These are phyloP conservation scores for Intellagama lesueurii DNA, from an alignment of 2,797 vertebrate genomes.

Conservation along the genomic window DNA sequence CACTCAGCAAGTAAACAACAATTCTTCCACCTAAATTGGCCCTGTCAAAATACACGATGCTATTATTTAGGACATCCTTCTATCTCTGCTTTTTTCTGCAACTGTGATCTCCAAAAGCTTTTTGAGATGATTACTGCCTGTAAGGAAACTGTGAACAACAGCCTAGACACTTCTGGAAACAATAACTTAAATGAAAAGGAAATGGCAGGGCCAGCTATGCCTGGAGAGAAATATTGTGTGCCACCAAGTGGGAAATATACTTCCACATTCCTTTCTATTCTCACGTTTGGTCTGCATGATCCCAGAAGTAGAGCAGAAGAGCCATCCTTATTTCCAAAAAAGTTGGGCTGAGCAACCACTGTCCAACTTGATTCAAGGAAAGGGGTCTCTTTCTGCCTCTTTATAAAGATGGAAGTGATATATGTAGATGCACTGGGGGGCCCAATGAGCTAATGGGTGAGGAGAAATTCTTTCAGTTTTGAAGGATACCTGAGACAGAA, in stretches of 20 bases:
- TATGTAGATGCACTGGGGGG: not conserved
- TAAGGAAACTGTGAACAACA: slow-evolving; percentile 50
- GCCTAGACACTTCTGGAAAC: slow-evolving; percentile 51
- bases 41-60: slow-evolving; percentile 51
- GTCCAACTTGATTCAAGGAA: not conserved
- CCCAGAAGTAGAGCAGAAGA: not conserved
- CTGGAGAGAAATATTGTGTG: slow-evolving; percentile 10
- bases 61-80: slow-evolving; percentile 59
- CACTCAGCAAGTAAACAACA: slow-evolving; percentile 47
- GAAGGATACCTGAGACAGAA: not conserved
- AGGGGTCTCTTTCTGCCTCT: too few relatives aligned
- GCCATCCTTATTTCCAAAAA: not conserved
- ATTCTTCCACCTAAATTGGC: slow-evolving; percentile 52
- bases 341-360: rapidly evolving
- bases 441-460: not conserved
- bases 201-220: slow-evolving; percentile 35
- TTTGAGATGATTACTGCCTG: slow-evolving; percentile 59
- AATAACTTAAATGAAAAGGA: slow-evolving; percentile 53
- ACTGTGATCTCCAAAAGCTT: slow-evolving; percentile 51
- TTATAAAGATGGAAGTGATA: not conserved
- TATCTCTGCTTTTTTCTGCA: slow-evolving; percentile 43
- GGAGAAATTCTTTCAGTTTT: not conserved
- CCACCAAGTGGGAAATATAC: slow-evolving; percentile 24
- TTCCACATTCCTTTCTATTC: slow-evolving; percentile 8
- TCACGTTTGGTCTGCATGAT: not conserved